These are phyloP conservation scores for Tuberolachnus salignus DNA, from an alignment of 2,888 invertebrate species.

Conservation along the genomic window DNA sequence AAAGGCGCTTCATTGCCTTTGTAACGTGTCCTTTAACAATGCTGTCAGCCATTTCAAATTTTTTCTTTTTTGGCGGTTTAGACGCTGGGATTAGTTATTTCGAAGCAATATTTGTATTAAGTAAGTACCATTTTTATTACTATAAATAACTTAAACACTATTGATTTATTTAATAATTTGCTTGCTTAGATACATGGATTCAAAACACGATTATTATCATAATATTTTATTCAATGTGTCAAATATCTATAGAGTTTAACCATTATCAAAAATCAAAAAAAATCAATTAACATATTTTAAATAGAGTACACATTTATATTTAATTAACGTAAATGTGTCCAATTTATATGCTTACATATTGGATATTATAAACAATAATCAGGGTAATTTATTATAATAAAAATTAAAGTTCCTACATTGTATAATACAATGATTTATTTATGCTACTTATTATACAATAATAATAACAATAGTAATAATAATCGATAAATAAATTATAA, in stretches of 20 bases:
- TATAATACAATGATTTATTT: conserved; percentile 31
- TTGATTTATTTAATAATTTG: conserved; percentile 38
- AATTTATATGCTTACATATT: not conserved
- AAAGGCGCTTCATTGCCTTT: conserved; percentile 72
- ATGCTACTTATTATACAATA: not conserved
- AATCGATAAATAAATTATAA: not conserved
- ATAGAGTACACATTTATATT: conserved; percentile 14
- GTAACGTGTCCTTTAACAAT: conserved; percentile 76
- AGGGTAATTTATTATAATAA: conserved; percentile 11
- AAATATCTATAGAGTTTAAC: conserved; percentile 66
- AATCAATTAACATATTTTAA: not conserved
- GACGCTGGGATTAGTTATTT: conserved; percentile 68
- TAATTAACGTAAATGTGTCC: not conserved
- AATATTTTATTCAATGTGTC: conserved; percentile 67
- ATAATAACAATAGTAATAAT: not conserved
- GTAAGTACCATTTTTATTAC: conserved; percentile 32
- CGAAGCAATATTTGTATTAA: conserved; percentile 53
- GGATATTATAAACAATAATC: conserved; percentile 11
- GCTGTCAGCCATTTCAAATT: conserved; percentile 82
- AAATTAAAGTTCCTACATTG: conserved; percentile 24
- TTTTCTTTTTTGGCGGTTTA: conserved; percentile 82
- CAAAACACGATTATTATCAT: conserved; percentile 62
- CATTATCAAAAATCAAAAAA: conserved; percentile 60
- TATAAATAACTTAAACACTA: not conserved
- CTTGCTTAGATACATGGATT: conserved; percentile 62